phyloP scores from a whole-genome alignment of 2,888 invertebrate genomes.

The Troglohyphantes excavatus region DNA sequence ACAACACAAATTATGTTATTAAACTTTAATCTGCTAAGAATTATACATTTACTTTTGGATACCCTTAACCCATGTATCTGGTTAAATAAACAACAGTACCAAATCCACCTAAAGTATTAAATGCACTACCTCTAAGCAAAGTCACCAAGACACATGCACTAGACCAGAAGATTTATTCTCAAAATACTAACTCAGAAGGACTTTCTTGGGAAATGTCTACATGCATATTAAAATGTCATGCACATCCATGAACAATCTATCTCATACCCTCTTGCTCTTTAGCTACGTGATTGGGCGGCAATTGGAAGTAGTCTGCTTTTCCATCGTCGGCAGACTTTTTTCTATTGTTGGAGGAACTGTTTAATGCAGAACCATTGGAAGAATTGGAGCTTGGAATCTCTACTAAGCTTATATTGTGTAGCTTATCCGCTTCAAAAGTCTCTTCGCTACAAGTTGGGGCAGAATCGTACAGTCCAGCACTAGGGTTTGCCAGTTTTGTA shows the following conservation, averaged over 20 bases:
- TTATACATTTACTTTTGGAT: not conserved
- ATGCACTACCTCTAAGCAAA: not conserved
- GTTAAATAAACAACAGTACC: not conserved
- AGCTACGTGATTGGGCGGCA: conserved; percentile 56
- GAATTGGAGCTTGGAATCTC: conserved; percentile 31
- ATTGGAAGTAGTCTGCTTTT: conserved; percentile 77
- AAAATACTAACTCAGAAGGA: conserved; percentile 1
- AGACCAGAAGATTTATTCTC: not conserved
- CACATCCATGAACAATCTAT: conserved; percentile 15
- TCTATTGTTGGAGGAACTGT: conserved; percentile 32
- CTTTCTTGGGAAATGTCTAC: not conserved
- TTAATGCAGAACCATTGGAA: conserved; percentile 8
- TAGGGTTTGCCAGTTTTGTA: conserved; percentile 38
- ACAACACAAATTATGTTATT: too few species aligned
- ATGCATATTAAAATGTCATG: conserved; percentile 53
- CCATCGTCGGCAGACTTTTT: conserved; percentile 70
- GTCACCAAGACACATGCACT: not conserved
- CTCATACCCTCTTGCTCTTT: conserved; percentile 71
- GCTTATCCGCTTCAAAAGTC: not conserved
- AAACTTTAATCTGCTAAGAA: too few species aligned
- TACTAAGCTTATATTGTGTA: conserved; percentile 28
- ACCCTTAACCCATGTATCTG: too few species aligned
- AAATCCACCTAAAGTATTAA: not conserved
- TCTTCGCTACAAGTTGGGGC: conserved; percentile 36
- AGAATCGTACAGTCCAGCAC: conserved; percentile 58